Conservation (phyloP, 23 tunicate species). For the Trididemnum miniatum region DNA sequence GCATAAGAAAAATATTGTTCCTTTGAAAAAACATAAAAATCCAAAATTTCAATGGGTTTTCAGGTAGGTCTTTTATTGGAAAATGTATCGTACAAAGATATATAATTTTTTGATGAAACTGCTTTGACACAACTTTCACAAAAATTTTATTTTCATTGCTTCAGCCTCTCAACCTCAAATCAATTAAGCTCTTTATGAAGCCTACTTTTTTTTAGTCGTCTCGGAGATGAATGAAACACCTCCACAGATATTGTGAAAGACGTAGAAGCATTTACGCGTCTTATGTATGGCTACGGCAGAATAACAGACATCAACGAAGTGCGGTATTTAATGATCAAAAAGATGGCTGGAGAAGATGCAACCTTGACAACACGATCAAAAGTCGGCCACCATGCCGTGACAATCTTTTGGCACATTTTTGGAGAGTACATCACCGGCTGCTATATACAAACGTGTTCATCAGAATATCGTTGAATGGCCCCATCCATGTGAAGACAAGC, state of each 20-base stretch:
- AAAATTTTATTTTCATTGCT: no score
- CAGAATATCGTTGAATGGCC: not conserved
- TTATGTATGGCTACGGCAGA: constrained; percentile 3
- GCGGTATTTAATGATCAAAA: not conserved
- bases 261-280: not conserved
- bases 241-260: not conserved
- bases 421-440: not conserved
- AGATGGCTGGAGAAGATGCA: not conserved
- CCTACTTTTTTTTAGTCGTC: not conserved
- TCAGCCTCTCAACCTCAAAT: no score
- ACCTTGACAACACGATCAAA: not conserved
- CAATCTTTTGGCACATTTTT: not conserved
- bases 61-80: no score
- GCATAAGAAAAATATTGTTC: not conserved
- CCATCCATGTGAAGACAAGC: not conserved
- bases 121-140: no score
- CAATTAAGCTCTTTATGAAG: no score
- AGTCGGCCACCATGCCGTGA: not conserved
- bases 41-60: not conserved
- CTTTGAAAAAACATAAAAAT: not conserved
- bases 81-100: no score
- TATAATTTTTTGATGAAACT: no score
- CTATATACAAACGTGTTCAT: not conserved
- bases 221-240: not conserved
- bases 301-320: not conserved